Conservation (phyloP, 2,797 vertebrate genomes). For the Kryptopterus vitreolus region DNA sequence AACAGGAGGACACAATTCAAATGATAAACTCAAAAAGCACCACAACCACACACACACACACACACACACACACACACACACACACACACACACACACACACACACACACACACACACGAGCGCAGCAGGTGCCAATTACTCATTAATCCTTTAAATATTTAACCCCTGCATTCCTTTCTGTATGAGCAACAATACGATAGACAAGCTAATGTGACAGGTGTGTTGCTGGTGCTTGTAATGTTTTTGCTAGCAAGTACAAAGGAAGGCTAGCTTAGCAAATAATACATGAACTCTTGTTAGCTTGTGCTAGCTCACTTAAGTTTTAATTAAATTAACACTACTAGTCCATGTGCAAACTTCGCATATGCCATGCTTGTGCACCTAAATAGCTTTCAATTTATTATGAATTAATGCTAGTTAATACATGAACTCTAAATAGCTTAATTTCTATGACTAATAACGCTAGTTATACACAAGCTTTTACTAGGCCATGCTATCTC, state of each 20-base stretch:
- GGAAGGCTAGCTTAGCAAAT: not conserved
- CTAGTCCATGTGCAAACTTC: too few species aligned
- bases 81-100: not conserved
- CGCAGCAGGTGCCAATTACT: not conserved
- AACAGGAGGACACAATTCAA: slow-evolving; percentile 21
- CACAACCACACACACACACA: not conserved
- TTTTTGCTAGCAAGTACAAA: slow-evolving; percentile 1
- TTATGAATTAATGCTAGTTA: too few species aligned
- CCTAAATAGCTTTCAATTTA: too few species aligned
- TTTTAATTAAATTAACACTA: too few species aligned
- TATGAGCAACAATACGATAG: not conserved
- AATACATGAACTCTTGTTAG: not conserved
- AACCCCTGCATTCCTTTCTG: not conserved
- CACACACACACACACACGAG: not conserved
- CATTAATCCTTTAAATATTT: slow-evolving; percentile 13
- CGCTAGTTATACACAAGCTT: too few species aligned
- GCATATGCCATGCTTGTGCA: too few species aligned
- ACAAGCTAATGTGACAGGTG: not conserved
- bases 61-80: not conserved
- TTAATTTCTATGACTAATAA: too few species aligned
- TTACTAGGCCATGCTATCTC: too few species aligned
- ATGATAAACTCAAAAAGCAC: not conserved
- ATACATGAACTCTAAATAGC: too few species aligned
- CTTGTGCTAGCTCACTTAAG: not conserved
- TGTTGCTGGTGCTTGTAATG: not conserved